Base-by-base conservation (phyloP, 35 echinoderm and acorn worm species). In the Holothuria glaberrima region DNA sequence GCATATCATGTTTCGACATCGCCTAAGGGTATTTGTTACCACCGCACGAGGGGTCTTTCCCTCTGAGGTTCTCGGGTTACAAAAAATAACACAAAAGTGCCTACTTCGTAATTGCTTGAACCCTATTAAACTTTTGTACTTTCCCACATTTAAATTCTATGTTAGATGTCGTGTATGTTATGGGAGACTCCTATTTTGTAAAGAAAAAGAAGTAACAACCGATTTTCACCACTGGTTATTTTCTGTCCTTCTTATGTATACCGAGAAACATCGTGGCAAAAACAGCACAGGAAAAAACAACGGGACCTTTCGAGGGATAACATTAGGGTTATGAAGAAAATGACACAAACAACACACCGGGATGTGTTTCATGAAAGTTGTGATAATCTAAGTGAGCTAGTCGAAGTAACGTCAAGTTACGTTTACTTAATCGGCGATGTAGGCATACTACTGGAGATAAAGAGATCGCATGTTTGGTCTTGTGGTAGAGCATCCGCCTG, bases 211-310 rank as follows among this genome's bases (percentile, higher is more conserved):
- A n/a, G n/a, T n/a, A 29, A 71, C 12, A 71, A 14, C 68, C 22
- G 33, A 33, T 71, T 31, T 71, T 16, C 68, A 71, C 68, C 22
- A 29, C 68, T 16, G 68, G 30, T 16, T 27, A 71, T 33, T 25
- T 17, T 71, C 24, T 72, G 30, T 72, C 22, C 29, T 9, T 30
- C 68, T 41, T 72, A 72, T 31, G 29, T 72, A 72, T 72, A 72
- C 68, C 29, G 68, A 72, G 29, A 72, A 72, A 72, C 68, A 72
- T 72, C 68, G 68, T 31, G 29, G 29, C 27, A 72, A 33, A 72
- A 72, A 72, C 68, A 72, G 22, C 22, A 72, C 27, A 72, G 68
- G 68, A 72, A 31, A 72, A 31, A 22, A 72, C n/a, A 29, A 31
- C 22, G 7, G 68, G 68, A 72, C 30, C 2, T 72, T 0, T 72